Evolutionary conservation across 2,888 invertebrate genomes (phyloP), one percentile per base, ranked within the genome.

Genomic region (Cephus runcator): DNA sequence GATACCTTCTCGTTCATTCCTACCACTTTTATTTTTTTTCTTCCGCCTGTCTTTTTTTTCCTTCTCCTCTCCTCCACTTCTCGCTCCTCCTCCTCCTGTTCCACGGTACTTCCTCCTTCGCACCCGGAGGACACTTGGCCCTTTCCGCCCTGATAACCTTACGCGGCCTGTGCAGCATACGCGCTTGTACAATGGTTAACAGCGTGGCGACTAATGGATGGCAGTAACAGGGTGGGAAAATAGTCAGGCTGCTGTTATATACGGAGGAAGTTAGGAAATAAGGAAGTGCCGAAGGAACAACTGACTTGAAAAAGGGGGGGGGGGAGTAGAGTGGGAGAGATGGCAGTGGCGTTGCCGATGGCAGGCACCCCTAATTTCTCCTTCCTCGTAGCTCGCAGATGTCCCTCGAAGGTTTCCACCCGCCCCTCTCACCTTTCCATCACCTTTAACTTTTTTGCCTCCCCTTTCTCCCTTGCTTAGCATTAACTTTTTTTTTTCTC

Each of bases 361-460:
- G 56, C 56, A 56, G 56, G 9, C 56, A 23, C 56, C 23, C 56
- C 56, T 23, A 15, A 56, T 56, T 56, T 56, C 56, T 56, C 56
- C 56, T 56, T 23, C 56, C 56, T 23, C 2, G 56, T 56, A 56
- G 23, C 56, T 56, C 56, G 56, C 56, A 56, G 56, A 56, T 56
- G 56, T 56, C 56, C 56, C 35, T 69, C 71, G n/a, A 30, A 40
- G 30, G 73, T 35, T 15, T 69, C 68, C 73, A n/a, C 35, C 69
- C 82, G 83, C 81, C 75, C 79, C 80, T 77, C 77, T 80, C 78
- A 36, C 77, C 79, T 79, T 77, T 76, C 71, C 80, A 82, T 80
- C 69, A 40, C n/a, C 33, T 69, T n/a, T 40, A 73, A 78, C 69
- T 73, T 73, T 68, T 34, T 75, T 74, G 15, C 33, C 56, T 12